Conservation (phyloP, 2,888 invertebrate species). For the Cephalotes varians region DNA sequence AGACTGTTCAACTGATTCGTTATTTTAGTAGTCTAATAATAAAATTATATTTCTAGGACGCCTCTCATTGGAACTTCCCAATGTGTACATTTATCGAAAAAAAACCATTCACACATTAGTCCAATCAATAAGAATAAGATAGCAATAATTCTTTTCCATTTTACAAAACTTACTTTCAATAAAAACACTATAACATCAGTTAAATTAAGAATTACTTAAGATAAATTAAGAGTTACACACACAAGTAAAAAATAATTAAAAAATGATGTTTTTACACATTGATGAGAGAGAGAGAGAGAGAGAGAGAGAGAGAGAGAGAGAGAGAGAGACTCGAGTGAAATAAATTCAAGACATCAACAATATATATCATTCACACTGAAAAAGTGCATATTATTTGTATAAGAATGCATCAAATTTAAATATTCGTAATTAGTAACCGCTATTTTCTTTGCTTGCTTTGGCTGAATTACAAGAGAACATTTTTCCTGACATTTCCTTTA, state of each 20-base stretch:
- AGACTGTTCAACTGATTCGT: neutral
- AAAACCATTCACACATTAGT: no score
- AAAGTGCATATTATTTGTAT: neutral
- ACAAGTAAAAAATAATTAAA: neutral
- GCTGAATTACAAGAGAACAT: neutral
- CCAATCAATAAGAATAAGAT: neutral
- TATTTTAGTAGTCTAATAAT: neutral
- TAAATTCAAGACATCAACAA: no score
- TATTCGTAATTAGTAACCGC: neutral
- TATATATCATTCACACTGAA: no score
- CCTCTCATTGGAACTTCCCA: neutral
- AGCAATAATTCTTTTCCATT: neutral
- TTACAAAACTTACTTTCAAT: no score
- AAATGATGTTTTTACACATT: neutral
- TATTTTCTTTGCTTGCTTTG: neutral
- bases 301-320: no score
- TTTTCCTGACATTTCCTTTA: constrained; percentile 42
- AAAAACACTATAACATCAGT: no score
- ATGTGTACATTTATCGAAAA: no score
- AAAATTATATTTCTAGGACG: neutral
- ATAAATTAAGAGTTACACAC: no score
- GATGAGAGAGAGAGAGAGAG: no score
- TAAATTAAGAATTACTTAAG: neutral
- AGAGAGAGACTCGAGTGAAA: neutral
- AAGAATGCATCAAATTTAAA: neutral